Evolutionary conservation across 2,797 vertebrate species (phyloP).

Genomic region (Atherinosoma microstoma): DNA sequence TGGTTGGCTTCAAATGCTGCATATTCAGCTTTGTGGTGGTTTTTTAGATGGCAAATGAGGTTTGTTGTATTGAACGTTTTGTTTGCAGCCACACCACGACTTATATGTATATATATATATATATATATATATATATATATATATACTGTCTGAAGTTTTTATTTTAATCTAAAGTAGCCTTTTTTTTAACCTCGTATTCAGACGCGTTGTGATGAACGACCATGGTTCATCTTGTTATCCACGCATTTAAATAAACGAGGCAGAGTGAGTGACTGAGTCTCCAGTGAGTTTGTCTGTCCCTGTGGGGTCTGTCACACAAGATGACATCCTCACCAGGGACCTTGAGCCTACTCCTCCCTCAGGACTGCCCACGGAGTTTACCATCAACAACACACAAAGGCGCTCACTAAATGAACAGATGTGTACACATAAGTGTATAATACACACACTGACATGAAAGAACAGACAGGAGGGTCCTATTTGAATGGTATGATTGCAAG

Average conservation of each 20-base stretch:
- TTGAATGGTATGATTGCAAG: constrained; percentile 9
- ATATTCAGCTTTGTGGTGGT: too few species aligned
- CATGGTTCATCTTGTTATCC: constrained; percentile 63
- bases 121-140: too few species aligned
- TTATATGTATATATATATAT: too few species aligned
- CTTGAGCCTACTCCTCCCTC: constrained; percentile 68
- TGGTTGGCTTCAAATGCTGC: too few species aligned
- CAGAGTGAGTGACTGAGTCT: constrained; percentile 56
- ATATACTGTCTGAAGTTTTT: too few species aligned
- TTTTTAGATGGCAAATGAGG: too few species aligned
- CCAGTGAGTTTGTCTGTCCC: constrained; percentile 67
- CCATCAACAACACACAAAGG: constrained; percentile 54
- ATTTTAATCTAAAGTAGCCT: too few species aligned
- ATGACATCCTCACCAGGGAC: constrained; percentile 80
- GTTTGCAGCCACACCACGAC: too few species aligned
- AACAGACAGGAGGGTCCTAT: background rate
- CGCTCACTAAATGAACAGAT: constrained; percentile 26
- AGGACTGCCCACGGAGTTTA: constrained; percentile 70
- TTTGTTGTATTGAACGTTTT: too few species aligned
- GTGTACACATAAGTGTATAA: background rate
- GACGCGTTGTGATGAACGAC: constrained; percentile 36
- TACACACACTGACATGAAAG: constrained; percentile 16
- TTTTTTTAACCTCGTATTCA: background rate
- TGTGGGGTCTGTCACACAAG: constrained; percentile 70
- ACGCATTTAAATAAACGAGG: constrained; percentile 73